Evolutionary conservation across 2,113 vertebrate genomes (phyloP).

Genomic region (Leuciscus idus): DNA sequence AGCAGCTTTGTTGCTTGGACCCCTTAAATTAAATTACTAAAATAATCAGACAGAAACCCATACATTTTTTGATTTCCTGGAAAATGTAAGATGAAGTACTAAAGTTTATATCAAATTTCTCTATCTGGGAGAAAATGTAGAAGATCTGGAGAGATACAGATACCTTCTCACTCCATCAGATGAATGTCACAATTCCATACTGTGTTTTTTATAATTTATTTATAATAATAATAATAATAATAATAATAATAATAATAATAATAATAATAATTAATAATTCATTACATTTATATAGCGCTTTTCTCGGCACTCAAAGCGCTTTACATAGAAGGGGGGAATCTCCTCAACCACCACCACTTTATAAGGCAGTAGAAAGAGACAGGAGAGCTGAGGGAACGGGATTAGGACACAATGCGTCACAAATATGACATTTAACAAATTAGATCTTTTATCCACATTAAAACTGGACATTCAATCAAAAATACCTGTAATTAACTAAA

Average conservation of each 20-base stretch:
- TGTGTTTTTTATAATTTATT: neutral
- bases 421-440: neutral
- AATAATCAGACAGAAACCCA: neutral
- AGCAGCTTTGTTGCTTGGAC: neutral
- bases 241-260: too few species aligned
- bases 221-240: too few species aligned
- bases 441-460: neutral
- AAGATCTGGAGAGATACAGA: neutral
- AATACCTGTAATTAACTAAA: neutral
- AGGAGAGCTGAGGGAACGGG: neutral
- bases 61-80: neutral
- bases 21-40: conserved; percentile 1
- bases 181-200: neutral
- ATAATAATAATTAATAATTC: too few species aligned
- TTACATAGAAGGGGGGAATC: too few species aligned
- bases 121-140: neutral
- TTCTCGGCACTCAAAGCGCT: too few species aligned
- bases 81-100: neutral
- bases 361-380: neutral
- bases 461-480: neutral
- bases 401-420: neutral
- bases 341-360: too few species aligned
- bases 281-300: too few species aligned
- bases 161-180: neutral
- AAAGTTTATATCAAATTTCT: neutral